Conservation (phyloP, 2,113 vertebrate species). For the Mesoclemmys tuberculata region DNA sequence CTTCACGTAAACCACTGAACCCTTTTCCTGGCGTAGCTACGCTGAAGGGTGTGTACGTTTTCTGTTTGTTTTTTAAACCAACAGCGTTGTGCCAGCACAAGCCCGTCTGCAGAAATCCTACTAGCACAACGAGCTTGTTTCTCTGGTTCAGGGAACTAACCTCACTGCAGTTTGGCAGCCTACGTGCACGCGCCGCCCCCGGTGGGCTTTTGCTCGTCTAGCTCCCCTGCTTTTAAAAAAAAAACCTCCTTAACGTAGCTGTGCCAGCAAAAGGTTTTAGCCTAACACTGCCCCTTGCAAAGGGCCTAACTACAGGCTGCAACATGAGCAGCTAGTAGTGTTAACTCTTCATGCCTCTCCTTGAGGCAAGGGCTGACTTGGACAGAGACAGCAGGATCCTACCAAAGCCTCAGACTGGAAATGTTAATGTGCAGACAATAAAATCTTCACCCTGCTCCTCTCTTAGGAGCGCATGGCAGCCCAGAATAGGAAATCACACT, state of each 20-base stretch:
- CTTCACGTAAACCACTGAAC: neutral
- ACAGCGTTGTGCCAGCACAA: no score
- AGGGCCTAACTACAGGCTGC: no score
- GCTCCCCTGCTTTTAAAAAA: neutral
- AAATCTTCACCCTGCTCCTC: neutral
- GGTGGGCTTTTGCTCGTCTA: neutral
- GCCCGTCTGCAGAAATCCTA: no score
- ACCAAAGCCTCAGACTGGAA: neutral
- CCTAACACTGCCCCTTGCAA: no score
- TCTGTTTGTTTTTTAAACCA: no score
- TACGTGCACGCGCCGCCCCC: neutral
- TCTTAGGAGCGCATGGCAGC: neutral
- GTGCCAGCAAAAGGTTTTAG: neutral
- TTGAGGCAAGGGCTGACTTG: neutral
- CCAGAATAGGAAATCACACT: slow-evolving; percentile 32
- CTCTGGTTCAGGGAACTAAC: neutral
- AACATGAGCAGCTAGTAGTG: neutral
- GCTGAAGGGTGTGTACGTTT: neutral
- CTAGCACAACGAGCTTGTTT: neutral
- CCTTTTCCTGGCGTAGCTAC: neutral
- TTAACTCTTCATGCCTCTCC: neutral
- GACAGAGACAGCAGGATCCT: neutral
- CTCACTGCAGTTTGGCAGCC: neutral
- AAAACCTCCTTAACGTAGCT: neutral
- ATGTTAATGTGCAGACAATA: neutral